Conservation (phyloP, 2,888 invertebrate genomes). For the Caenorhabditis sp. region DNA sequence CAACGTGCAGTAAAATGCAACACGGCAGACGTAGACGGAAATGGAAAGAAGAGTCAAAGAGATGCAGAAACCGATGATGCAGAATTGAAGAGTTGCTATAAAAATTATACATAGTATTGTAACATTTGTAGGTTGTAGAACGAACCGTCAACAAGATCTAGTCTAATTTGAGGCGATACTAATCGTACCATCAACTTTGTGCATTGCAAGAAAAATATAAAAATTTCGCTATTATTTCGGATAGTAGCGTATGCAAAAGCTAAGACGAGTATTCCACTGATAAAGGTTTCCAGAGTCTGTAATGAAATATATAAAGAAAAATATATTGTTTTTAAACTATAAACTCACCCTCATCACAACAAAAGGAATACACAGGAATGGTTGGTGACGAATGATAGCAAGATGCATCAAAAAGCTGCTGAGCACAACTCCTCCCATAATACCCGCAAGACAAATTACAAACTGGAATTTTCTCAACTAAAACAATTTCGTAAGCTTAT, state of each 20-base stretch:
- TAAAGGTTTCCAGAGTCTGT: slow-evolving; percentile 59
- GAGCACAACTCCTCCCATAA: slow-evolving; percentile 26
- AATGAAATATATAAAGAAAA: background rate
- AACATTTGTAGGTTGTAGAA: background rate
- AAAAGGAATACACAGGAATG: slow-evolving; percentile 61
- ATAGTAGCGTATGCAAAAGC: too few species aligned
- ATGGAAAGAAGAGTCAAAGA: slow-evolving; percentile 17
- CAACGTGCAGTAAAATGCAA: slow-evolving; percentile 54
- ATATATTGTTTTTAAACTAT: background rate
- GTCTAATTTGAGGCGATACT: slow-evolving; percentile 12
- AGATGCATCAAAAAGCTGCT: slow-evolving; percentile 53
- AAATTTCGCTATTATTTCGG: slow-evolving; percentile 12
- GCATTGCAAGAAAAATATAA: slow-evolving; percentile 32
- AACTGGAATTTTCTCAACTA: background rate
- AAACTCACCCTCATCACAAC: slow-evolving; percentile 58
- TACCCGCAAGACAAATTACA: slow-evolving; percentile 12
- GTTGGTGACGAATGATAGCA: slow-evolving; percentile 54
- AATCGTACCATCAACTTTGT: slow-evolving; percentile 6
- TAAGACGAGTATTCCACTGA: too few species aligned
- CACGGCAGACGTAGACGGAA: slow-evolving; percentile 45
- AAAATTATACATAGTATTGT: background rate
- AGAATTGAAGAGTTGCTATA: slow-evolving; percentile 52
- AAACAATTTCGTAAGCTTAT: background rate
- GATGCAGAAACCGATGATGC: slow-evolving; percentile 16
- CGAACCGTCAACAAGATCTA: slow-evolving; percentile 43